Conservation (phyloP, 2,797 vertebrate genomes). For the Astyanax mexicanus region DNA sequence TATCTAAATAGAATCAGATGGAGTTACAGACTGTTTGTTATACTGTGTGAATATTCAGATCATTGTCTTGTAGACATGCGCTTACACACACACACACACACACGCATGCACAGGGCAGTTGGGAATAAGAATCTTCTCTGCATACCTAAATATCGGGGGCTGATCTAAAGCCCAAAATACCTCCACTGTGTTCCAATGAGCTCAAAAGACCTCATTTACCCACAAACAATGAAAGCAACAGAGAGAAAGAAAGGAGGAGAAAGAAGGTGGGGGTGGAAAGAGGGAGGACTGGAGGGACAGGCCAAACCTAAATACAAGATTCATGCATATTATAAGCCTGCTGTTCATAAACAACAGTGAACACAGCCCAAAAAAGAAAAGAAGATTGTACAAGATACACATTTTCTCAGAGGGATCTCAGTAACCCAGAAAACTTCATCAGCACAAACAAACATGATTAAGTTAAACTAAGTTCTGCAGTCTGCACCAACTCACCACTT, state of each 20-base stretch:
- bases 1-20: not conserved
- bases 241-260: not conserved
- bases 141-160: not conserved
- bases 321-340: not conserved
- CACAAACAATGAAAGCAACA: not conserved
- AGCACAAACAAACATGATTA: slow-evolving; percentile 1
- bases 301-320: not conserved
- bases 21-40: not conserved
- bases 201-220: slow-evolving; percentile 7
- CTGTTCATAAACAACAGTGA: not conserved
- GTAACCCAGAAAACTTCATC: slow-evolving; percentile 2
- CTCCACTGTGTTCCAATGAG: not conserved
- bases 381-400: not conserved
- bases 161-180: slow-evolving; percentile 7
- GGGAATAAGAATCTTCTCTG: not conserved
- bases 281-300: not conserved
- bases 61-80: too few species aligned
- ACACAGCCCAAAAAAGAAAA: not conserved
- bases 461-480: not conserved
- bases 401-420: not conserved
- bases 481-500: too few species aligned
- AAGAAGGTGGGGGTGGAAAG: not conserved
- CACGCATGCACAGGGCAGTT: not conserved
- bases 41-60: not conserved
- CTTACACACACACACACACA: not conserved